Evolutionary conservation across 2,888 invertebrate genomes (phyloP).

Genomic region (Clusia tigrina): DNA sequence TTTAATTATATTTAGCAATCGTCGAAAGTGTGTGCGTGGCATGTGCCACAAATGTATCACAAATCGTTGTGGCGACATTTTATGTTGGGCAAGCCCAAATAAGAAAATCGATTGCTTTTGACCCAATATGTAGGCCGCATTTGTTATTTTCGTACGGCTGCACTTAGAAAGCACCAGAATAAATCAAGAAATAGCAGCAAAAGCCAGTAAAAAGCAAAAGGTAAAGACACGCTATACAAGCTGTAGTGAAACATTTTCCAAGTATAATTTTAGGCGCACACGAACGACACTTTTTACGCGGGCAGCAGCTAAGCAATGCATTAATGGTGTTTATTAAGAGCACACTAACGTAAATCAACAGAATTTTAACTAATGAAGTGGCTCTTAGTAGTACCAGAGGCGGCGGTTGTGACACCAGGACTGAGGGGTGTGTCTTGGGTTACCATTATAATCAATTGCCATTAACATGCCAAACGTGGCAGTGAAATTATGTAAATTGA

Average conservation of each 20-base stretch:
- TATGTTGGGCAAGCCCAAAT: slow-evolving; percentile 5
- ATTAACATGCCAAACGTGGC: not conserved
- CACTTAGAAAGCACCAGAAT: slow-evolving; percentile 44
- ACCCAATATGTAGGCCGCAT: slow-evolving; percentile 53
- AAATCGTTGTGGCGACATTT: not conserved
- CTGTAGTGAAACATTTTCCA: not conserved
- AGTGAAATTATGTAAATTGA: slow-evolving; percentile 1
- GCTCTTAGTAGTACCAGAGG: not conserved
- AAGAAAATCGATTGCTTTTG: slow-evolving; percentile 58
- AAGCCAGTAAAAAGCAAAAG: slow-evolving; percentile 29
- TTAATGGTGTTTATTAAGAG: not conserved
- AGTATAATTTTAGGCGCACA: slow-evolving; percentile 46
- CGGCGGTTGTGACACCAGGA: not conserved
- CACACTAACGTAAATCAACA: not conserved
- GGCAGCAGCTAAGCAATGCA: no score
- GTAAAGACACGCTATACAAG: slow-evolving; percentile 31
- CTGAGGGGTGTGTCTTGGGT: not conserved
- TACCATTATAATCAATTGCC: not conserved
- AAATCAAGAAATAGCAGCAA: slow-evolving; percentile 22
- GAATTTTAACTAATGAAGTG: not conserved
- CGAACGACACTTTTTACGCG: no score
- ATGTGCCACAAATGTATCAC: not conserved
- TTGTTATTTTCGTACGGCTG: slow-evolving; percentile 46
- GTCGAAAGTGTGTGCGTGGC: not conserved
- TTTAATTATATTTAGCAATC: not conserved